phyloP scores from a whole-genome alignment of 2,797 vertebrate species.

The Manis javanica region DNA sequence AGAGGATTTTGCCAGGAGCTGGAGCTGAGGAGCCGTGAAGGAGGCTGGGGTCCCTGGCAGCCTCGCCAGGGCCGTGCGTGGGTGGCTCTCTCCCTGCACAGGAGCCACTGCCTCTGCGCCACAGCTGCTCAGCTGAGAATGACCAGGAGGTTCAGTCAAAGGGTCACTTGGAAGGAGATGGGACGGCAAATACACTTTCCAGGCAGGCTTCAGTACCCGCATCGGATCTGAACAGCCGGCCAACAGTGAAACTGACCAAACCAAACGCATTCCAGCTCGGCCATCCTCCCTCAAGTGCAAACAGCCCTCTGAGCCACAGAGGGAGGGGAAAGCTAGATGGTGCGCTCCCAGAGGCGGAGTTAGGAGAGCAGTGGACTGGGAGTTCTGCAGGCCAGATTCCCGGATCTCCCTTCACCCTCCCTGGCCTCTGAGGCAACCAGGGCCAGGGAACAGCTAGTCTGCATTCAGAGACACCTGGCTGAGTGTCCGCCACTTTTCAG shows the following conservation, averaged over 20 bases:
- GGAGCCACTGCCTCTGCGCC: accelerated
- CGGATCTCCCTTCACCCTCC: background rate
- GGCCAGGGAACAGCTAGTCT: background rate
- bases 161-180: accelerated
- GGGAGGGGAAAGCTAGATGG: accelerated
- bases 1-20: conserved; percentile 63
- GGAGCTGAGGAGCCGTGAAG: background rate
- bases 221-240: background rate
- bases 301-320: accelerated
- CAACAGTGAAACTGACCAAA: background rate
- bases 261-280: background rate
- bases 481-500: accelerated
- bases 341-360: accelerated
- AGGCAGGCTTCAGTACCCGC: background rate
- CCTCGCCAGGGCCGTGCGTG: accelerated
- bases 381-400: background rate
- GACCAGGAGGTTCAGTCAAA: background rate
- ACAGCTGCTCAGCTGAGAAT: background rate
- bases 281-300: too few species aligned
- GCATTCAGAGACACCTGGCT: background rate
- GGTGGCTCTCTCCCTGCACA: background rate
- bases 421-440: background rate
- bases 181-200: accelerated
- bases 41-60: background rate
- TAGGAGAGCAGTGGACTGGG: accelerated